Percentiles rank a stretch among this genome's conserved stretches.
Conservation (phyloP, 2,888 invertebrate species). For the Sphinx pinastri region DNA sequence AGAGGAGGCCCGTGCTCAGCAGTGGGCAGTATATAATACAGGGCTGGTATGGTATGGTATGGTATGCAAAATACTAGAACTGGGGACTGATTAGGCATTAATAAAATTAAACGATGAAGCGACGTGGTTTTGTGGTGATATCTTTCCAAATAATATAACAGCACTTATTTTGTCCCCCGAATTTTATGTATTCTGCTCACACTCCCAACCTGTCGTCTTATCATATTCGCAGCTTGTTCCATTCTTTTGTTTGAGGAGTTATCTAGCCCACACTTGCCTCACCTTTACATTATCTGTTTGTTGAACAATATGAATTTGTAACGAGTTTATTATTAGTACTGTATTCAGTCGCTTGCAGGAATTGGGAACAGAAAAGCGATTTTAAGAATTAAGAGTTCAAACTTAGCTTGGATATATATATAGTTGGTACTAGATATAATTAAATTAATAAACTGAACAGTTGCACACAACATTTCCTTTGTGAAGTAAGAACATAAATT, state of each 20-base stretch:
- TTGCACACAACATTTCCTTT: too few species aligned
- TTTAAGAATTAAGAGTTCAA: neutral
- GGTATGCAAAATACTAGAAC: too few species aligned
- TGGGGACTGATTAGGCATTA: too few species aligned
- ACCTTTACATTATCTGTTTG: constrained; percentile 36
- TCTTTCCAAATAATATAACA: neutral
- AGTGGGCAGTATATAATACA: too few species aligned
- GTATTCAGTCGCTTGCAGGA: constrained; percentile 11
- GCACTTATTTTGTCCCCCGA: neutral
- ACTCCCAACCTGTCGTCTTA: constrained; percentile 33
- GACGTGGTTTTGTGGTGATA: neutral
- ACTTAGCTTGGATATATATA: neutral
- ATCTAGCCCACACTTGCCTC: constrained; percentile 43
- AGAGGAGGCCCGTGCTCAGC: too few species aligned
- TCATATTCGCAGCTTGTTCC: constrained; percentile 55
- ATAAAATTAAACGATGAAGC: neutral
- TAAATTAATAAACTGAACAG: too few species aligned
- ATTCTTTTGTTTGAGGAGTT: constrained; percentile 55
- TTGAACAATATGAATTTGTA: constrained; percentile 16
- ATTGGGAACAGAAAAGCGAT: neutral
- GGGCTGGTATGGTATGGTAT: too few species aligned
- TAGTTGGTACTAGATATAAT: too few species aligned
- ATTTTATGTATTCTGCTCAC: neutral
- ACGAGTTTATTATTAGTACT: constrained; percentile 15
- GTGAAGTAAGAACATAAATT: too few species aligned